Base-by-base conservation (phyloP, 2,113 vertebrate genomes). In the Propithecus coquereli region DNA sequence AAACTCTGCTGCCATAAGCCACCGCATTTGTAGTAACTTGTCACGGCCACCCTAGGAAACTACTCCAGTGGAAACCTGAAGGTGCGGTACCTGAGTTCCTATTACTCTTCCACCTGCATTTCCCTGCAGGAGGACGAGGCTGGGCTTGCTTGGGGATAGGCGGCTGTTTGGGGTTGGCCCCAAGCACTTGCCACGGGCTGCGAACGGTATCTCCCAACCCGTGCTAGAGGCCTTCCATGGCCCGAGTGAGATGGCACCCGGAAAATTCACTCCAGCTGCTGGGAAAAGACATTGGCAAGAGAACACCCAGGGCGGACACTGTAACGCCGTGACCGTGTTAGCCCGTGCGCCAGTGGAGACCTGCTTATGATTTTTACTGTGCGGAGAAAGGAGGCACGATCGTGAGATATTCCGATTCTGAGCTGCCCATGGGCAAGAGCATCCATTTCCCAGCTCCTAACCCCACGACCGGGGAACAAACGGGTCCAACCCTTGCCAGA, bases 41-140 rank as follows among this genome's bases (percentile, higher is more conserved):
- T 76, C 70, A 43, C 5, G 14, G 79, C 2, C 30, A 6, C 59
- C 13, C 23, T 11, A 30, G 34, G 50, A 34, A 70, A 61, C 37
- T 3, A 14, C 9, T 12, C 0, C 11, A 34, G 0, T 6, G 8
- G 30, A 10, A 34, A 45, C n/a, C 40, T 6, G 22, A 40, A 40
- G 54, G 73, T 20, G 8, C 1, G 8, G 23, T 11, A n/a, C 32
- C 34, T 2, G 7, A 66, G 27, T 34, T 40, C 43, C 59, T 40
- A 8, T 2, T 8, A 43, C 11, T 32, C 43, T 18, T 37, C 30
- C 37, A 40, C 65, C 17, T 43, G 18, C 7, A 0, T 8, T 57
- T 96, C 52, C 81, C 59, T 82, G n/a, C 11, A 3, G 14, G 34
- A 45, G 57, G 22, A 61, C 66, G 61, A 79, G 27, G 22, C 8